Percentiles rank a stretch among this genome's conserved stretches.
Evolutionary conservation across 1,140 invertebrate genomes (phyloP).

Genomic region (Mizuhopecten yessoensis): DNA sequence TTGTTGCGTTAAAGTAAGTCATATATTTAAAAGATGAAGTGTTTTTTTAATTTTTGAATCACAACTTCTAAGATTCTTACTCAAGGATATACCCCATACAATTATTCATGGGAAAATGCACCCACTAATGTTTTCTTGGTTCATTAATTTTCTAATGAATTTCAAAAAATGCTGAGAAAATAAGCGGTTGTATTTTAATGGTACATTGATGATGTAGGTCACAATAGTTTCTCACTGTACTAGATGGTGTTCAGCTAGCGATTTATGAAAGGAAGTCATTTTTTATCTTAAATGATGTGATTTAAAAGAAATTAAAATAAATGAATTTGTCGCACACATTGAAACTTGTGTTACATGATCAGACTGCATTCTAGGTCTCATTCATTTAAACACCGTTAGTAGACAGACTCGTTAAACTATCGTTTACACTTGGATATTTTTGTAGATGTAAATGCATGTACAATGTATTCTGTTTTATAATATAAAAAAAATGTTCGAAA

Average conservation of each 20-base stretch:
- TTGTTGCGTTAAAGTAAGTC: too few species aligned
- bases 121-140: not conserved
- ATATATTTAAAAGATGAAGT: not conserved
- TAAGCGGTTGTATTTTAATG: not conserved
- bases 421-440: not conserved
- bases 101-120: conserved; percentile 28
- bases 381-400: not conserved
- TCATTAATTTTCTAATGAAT: not conserved
- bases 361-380: not conserved
- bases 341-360: not conserved
- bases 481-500: too few species aligned
- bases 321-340: not conserved
- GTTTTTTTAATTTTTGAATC: not conserved
- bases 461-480: too few species aligned
- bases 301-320: conserved; percentile 31
- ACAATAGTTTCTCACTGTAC: not conserved
- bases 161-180: not conserved
- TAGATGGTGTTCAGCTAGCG: not conserved
- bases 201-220: conserved; percentile 7
- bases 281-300: not conserved
- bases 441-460: not conserved
- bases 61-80: not conserved
- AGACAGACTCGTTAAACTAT: not conserved
- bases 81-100: not conserved
- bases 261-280: not conserved